Evolutionary conservation across 2,888 invertebrate genomes (phyloP).

Genomic region (Thecophora atra): DNA sequence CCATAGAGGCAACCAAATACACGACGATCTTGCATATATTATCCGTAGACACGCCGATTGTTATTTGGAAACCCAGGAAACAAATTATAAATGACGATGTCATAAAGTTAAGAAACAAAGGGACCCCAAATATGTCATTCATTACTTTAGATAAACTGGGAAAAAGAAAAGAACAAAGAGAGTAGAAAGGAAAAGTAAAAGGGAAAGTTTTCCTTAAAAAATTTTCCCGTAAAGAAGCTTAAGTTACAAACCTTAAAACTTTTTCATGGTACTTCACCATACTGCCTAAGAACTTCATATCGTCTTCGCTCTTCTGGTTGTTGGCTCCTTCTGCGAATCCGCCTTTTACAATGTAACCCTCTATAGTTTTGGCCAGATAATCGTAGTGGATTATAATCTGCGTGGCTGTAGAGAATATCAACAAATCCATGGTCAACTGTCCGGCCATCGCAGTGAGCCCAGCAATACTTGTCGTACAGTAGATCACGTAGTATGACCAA

Average conservation of each 20-base stretch:
- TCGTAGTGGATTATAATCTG: constrained; percentile 58
- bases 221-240: too few relatives aligned
- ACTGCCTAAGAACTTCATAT: constrained; percentile 38
- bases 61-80: constrained; percentile 60
- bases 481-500: constrained; percentile 48
- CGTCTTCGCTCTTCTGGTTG: neutral
- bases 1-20: too few relatives aligned
- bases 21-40: too few relatives aligned
- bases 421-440: constrained; percentile 52
- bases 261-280: constrained; percentile 45
- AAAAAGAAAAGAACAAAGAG: too few relatives aligned
- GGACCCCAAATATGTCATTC: constrained; percentile 57
- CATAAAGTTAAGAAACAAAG: constrained; percentile 54
- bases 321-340: constrained; percentile 32
- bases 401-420: constrained; percentile 50
- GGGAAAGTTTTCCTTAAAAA: too few relatives aligned
- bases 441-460: constrained; percentile 48
- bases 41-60: too few relatives aligned
- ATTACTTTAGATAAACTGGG: constrained; percentile 51
- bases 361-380: constrained; percentile 42
- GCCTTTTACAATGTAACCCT: constrained; percentile 37
- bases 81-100: constrained; percentile 59
- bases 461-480: constrained; percentile 44
- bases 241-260: constrained; percentile 42
- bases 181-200: too few relatives aligned